A percentile compares a stretch with the other conserved stretches of the same genome.
phyloP scores from a whole-genome alignment of 2,888 invertebrate species.

The Seira musarum region DNA sequence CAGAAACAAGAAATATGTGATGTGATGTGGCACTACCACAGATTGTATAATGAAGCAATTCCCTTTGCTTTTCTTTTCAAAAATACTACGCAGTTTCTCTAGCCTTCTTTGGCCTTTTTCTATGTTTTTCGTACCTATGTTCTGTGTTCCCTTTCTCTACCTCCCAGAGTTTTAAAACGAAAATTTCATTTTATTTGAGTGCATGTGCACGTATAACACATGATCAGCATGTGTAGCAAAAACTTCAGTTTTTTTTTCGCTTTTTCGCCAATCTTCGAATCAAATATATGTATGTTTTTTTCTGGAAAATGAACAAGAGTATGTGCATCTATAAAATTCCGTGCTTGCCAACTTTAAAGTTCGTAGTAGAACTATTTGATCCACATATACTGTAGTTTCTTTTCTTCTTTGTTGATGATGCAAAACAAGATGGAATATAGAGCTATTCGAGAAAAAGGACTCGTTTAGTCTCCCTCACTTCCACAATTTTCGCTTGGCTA shows the following conservation, averaged over 20 bases:
- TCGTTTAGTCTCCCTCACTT: neutral
- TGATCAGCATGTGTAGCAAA: neutral
- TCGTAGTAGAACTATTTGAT: too few relatives aligned
- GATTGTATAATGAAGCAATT: neutral
- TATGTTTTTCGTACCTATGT: neutral
- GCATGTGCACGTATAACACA: neutral
- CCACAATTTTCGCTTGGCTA: neutral
- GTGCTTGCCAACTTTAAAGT: too few relatives aligned
- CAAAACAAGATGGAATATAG: conserved; percentile 11
- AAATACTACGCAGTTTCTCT: neutral
- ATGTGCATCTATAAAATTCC: too few relatives aligned
- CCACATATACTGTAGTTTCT: neutral
- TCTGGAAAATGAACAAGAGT: too few relatives aligned
- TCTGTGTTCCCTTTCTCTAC: neutral
- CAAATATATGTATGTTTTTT: neutral
- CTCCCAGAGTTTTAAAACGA: too few relatives aligned
- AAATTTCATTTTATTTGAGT: too few relatives aligned
- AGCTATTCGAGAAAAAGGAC: neutral
- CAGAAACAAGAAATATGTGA: too few relatives aligned
- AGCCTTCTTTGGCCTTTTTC: neutral
- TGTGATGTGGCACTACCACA: neutral
- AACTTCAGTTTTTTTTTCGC: too few relatives aligned
- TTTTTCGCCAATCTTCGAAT: neutral
- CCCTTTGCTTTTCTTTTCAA: neutral
- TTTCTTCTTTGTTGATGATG: conserved; percentile 10